A percentile compares a stretch with the other conserved stretches of the same genome.
Conservation (phyloP, 2,797 vertebrate species). For the Huso huso region DNA sequence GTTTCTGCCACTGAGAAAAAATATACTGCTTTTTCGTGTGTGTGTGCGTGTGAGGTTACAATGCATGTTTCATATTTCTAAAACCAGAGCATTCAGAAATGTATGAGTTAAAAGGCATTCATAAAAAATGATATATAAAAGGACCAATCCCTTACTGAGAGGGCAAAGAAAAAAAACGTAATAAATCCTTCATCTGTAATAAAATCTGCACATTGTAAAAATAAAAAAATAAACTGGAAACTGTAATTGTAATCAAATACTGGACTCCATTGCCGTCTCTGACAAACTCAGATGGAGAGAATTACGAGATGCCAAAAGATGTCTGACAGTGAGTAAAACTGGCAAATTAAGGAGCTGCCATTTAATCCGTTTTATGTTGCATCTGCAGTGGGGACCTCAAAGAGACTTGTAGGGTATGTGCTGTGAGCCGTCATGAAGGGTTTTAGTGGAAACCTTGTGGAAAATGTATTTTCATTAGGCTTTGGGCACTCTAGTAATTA, state of each 20-base stretch:
- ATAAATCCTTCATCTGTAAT: slow-evolving; percentile 45
- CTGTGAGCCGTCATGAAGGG: slow-evolving; percentile 23
- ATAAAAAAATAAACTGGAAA: slow-evolving; percentile 29
- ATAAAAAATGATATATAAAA: slow-evolving; percentile 59
- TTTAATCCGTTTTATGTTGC: slow-evolving; percentile 61
- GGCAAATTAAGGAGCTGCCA: slow-evolving; percentile 50
- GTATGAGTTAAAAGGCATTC: slow-evolving; percentile 48
- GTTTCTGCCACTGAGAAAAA: too few relatives aligned
- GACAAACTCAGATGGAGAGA: slow-evolving; percentile 53
- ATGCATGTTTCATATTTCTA: slow-evolving; percentile 35
- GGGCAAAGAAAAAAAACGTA: slow-evolving; percentile 64
- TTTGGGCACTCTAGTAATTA: slow-evolving; percentile 67
- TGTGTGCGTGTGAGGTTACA: background rate
- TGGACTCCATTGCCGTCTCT: slow-evolving; percentile 42
- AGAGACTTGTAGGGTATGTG: slow-evolving; percentile 42
- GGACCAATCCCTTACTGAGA: slow-evolving; percentile 53
- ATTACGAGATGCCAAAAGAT: slow-evolving; percentile 52
- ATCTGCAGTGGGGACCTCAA: slow-evolving; percentile 54
- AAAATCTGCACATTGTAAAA: slow-evolving; percentile 56
- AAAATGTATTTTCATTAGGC: slow-evolving; percentile 54
- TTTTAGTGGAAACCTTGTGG: slow-evolving; percentile 48
- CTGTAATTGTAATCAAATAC: slow-evolving; percentile 63
- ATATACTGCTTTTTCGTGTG: too few relatives aligned
- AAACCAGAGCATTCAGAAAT: slow-evolving; percentile 45
- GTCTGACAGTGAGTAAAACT: slow-evolving; percentile 51